Percentiles rank a stretch among this genome's conserved stretches.
These are phyloP conservation scores for Steromphala cineraria DNA, from an alignment of 2,888 invertebrate species.

Conservation along the genomic window DNA sequence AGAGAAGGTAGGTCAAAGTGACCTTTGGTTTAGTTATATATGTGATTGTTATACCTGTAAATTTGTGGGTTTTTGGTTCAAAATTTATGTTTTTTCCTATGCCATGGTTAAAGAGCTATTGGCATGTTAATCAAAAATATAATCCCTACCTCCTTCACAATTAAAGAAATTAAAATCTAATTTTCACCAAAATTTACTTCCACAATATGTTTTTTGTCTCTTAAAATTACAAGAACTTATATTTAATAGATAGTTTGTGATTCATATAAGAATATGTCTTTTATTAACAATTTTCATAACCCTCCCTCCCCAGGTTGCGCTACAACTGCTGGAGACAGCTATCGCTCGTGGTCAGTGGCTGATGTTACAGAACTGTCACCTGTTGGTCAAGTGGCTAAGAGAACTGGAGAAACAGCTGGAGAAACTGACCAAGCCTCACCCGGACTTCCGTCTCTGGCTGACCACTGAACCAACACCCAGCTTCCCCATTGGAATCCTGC, in stretches of 20 bases:
- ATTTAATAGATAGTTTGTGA: too few relatives aligned
- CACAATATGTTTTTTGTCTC: too few relatives aligned
- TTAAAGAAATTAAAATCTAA: too few relatives aligned
- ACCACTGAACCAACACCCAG: slow-evolving; percentile 91
- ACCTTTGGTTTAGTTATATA: not conserved
- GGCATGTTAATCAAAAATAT: too few relatives aligned
- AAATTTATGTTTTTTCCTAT: too few relatives aligned
- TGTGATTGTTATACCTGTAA: not conserved
- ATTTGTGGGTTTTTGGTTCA: too few relatives aligned
- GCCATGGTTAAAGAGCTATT: too few relatives aligned
- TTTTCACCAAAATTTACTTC: too few relatives aligned
- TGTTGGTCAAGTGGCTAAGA: slow-evolving; percentile 86
- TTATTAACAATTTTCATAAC: too few relatives aligned
- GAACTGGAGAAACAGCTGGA: slow-evolving; percentile 90
- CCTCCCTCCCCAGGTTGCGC: slow-evolving; percentile 80
- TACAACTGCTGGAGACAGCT: slow-evolving; percentile 75
- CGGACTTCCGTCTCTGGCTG: slow-evolving; percentile 93
- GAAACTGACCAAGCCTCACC: slow-evolving; percentile 87
- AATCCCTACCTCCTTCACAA: too few relatives aligned
- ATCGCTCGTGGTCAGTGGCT: slow-evolving; percentile 87
- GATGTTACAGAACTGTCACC: slow-evolving; percentile 94
- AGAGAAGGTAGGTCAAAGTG: slow-evolving; percentile 67
- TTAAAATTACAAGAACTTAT: too few relatives aligned
- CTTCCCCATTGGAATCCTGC: slow-evolving; percentile 93
- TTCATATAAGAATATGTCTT: too few relatives aligned